These are phyloP conservation scores for Pampusana beccarii DNA, from an alignment of 2,113 vertebrate species.

Conservation along the genomic window DNA sequence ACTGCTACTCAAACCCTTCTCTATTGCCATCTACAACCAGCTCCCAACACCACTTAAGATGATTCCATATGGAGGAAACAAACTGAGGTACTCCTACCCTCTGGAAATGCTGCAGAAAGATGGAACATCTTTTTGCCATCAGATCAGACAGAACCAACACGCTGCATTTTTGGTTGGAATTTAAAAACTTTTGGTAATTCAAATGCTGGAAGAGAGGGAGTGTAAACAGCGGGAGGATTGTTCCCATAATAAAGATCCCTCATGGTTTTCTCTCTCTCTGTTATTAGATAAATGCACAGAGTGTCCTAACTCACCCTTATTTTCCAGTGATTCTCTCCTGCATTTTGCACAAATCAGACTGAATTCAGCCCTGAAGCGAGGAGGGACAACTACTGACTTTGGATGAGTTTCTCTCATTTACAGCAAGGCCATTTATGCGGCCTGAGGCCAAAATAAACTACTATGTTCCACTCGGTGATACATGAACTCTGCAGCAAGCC, in stretches of 20 bases:
- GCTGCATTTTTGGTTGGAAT: neutral
- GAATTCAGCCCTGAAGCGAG: slow-evolving; percentile 1
- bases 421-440: neutral
- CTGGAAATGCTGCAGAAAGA: neutral
- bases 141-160: neutral
- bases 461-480: neutral
- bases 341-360: neutral
- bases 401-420: neutral
- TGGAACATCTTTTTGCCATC: neutral
- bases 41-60: neutral
- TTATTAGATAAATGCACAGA: neutral
- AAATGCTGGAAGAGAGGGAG: neutral
- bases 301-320: neutral
- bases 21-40: neutral
- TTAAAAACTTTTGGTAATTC: neutral
- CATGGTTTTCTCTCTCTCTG: neutral
- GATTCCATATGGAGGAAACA: neutral
- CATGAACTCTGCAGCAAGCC: neutral
- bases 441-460: slow-evolving; percentile 50
- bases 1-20: neutral
- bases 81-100: neutral
- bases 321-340: neutral
- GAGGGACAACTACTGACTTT: neutral
- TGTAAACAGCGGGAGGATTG: neutral
- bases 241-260: neutral